phyloP scores from a whole-genome alignment of 1,140 invertebrate genomes.

The Xylocopa sonorina region DNA sequence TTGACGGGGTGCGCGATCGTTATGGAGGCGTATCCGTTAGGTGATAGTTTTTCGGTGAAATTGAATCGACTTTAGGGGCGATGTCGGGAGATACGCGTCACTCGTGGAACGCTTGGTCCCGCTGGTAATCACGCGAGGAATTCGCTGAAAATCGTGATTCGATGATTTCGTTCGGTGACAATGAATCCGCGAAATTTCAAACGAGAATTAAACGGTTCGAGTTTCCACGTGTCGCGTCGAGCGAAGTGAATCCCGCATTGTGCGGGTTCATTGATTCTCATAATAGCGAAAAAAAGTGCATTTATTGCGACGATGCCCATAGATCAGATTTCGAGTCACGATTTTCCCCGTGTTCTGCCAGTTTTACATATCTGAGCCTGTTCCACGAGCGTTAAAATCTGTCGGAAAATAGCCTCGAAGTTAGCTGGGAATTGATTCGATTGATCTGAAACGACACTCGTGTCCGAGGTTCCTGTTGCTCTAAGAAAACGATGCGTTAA shows the following conservation, averaged over 20 bases:
- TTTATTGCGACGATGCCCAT: conserved; percentile 19
- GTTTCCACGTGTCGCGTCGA: background rate
- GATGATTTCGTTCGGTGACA: background rate
- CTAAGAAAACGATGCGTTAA: conserved; percentile 11
- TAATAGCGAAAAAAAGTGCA: conserved; percentile 36
- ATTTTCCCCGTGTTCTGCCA: too few species aligned
- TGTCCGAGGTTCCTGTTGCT: background rate
- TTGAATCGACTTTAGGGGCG: background rate
- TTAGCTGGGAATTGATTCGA: too few species aligned
- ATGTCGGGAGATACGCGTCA: background rate
- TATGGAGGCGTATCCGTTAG: background rate
- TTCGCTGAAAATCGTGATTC: background rate
- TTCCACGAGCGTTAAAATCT: too few species aligned
- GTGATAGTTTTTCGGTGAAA: background rate
- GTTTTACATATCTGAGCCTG: conserved; percentile 27
- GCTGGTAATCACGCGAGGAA: background rate
- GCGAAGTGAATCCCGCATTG: background rate
- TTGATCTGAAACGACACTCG: too few species aligned
- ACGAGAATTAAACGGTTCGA: background rate
- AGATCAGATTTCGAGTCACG: too few species aligned
- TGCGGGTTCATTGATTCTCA: conserved; percentile 30
- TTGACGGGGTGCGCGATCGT: conserved; percentile 24
- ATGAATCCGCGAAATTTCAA: background rate
- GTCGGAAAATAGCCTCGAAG: background rate
- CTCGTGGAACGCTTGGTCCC: background rate